Conservation (phyloP, 2,797 vertebrate species). For the Sebastes oblongus region DNA sequence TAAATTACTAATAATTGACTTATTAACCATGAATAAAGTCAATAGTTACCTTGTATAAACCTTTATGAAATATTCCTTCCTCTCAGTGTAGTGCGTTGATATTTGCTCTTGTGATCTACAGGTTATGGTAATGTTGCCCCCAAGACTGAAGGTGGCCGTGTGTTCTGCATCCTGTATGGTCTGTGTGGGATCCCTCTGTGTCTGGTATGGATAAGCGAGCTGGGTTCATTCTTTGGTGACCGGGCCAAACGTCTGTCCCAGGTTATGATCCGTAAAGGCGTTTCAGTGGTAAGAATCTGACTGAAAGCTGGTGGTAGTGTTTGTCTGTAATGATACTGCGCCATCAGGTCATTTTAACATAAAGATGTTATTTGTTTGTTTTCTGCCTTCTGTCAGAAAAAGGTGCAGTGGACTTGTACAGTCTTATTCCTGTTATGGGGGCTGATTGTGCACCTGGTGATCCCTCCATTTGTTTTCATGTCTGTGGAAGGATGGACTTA, state of each 20-base stretch:
- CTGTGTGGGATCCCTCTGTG: constrained; percentile 96
- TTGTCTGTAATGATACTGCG: background rate
- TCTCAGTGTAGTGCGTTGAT: background rate
- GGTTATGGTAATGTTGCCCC: constrained; percentile 97
- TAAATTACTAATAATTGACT: background rate
- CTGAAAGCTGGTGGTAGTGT: background rate
- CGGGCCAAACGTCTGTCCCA: constrained; percentile 92
- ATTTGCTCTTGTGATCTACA: constrained; percentile 34
- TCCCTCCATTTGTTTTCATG: constrained; percentile 95
- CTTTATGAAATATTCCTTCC: background rate
- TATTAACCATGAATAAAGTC: background rate
- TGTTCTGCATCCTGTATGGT: constrained; percentile 97
- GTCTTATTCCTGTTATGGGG: constrained; percentile 94
- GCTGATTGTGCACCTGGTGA: constrained; percentile 90
- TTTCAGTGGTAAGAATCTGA: constrained; percentile 87
- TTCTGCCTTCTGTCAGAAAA: constrained; percentile 80
- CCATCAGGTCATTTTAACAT: background rate
- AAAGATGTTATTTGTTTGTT: background rate
- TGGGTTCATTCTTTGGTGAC: constrained; percentile 96
- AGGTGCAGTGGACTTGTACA: constrained; percentile 92
- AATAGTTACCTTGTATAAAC: background rate
- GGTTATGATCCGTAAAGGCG: constrained; percentile 88
- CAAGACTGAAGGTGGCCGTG: constrained; percentile 89
- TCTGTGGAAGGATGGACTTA: constrained; percentile 90
- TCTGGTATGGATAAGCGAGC: constrained; percentile 94